phyloP scores from a whole-genome alignment of 2,888 invertebrate genomes.

The Diaprepes abbreviatus region DNA sequence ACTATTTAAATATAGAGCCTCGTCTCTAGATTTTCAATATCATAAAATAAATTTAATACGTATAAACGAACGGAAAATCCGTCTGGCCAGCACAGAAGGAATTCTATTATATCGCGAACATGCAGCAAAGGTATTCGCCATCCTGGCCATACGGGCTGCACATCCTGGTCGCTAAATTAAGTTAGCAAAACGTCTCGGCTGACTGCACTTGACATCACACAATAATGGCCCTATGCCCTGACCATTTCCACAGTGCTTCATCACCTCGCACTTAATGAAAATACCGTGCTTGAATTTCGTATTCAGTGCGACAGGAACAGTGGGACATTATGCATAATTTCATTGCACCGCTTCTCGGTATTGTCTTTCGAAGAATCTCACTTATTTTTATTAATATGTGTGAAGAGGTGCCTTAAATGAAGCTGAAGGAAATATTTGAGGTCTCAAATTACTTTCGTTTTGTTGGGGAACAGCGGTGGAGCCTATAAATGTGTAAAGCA shows the following conservation, averaged over 20 bases:
- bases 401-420: conserved; percentile 38
- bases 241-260: conserved; percentile 61
- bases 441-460: not conserved
- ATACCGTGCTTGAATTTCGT: conserved; percentile 61
- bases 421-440: conserved; percentile 1
- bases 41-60: too few species aligned
- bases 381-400: conserved; percentile 50
- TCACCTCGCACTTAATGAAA: conserved; percentile 66
- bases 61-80: conserved; percentile 20
- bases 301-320: conserved; percentile 55
- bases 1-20: too few species aligned
- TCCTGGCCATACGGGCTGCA: conserved; percentile 45
- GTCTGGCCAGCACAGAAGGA: not conserved
- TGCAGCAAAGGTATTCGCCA: conserved; percentile 43
- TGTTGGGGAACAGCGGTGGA: not conserved
- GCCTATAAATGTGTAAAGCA: too few species aligned
- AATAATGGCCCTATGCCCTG: conserved; percentile 60
- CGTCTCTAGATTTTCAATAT: too few species aligned
- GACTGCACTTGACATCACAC: conserved; percentile 61
- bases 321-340: conserved; percentile 49
- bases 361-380: conserved; percentile 50
- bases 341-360: conserved; percentile 46
- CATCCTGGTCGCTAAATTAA: conserved; percentile 63
- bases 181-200: conserved; percentile 65
- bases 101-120: conserved; percentile 32